Evolutionary conservation across 2,888 invertebrate species (phyloP).

Genomic region (Oxytorus armatus): DNA sequence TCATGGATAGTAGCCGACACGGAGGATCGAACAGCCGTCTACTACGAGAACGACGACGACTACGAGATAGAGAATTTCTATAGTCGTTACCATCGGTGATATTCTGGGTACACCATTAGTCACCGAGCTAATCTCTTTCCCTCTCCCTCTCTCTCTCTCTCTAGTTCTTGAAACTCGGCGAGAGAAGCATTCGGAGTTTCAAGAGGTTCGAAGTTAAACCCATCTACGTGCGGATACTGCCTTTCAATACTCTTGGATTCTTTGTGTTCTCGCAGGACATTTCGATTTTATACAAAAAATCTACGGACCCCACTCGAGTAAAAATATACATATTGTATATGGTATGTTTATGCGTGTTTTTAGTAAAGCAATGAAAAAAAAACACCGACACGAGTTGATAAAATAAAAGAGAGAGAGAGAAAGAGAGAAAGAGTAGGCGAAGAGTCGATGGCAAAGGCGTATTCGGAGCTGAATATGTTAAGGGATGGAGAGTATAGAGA

Average conservation of each 20-base stretch:
- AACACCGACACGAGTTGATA: slow-evolving; percentile 36
- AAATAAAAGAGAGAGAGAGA: slow-evolving; percentile 56
- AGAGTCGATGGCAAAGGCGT: slow-evolving; percentile 49
- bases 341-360: not conserved
- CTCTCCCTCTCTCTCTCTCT: not conserved
- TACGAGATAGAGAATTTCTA: slow-evolving; percentile 38
- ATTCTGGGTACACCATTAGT: slow-evolving; percentile 54
- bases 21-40: slow-evolving; percentile 18
- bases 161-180: slow-evolving; percentile 15
- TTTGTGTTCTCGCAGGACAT: slow-evolving; percentile 14
- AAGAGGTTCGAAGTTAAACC: slow-evolving; percentile 39
- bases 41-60: slow-evolving; percentile 12
- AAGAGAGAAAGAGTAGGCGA: too few species aligned
- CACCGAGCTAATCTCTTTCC: slow-evolving; percentile 38
- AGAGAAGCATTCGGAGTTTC: slow-evolving; percentile 29
- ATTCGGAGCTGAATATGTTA: slow-evolving; percentile 48
- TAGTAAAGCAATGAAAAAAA: slow-evolving; percentile 15
- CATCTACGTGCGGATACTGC: not conserved
- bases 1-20: not conserved
- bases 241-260: slow-evolving; percentile 9
- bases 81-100: slow-evolving; percentile 36
- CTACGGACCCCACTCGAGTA: slow-evolving; percentile 20
- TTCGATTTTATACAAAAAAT: slow-evolving; percentile 32
- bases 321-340: not conserved
- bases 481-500: slow-evolving; percentile 51